phyloP scores from a whole-genome alignment of 2,888 invertebrate genomes.

The Dorcus parallelipipedus region DNA sequence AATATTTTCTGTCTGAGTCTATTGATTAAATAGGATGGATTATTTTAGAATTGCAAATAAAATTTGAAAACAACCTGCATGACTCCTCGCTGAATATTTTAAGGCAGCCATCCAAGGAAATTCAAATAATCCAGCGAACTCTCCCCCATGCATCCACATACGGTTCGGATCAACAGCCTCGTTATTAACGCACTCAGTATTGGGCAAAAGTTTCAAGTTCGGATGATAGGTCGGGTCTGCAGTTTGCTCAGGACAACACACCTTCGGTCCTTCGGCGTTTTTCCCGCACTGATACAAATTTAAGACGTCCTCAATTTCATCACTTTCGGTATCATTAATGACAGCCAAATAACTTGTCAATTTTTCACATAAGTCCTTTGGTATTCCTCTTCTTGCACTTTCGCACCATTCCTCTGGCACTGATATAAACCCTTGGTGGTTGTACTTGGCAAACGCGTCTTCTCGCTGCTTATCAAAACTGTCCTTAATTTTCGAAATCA shows the following conservation, averaged over 20 bases:
- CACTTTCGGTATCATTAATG: background rate
- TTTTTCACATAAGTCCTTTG: no score
- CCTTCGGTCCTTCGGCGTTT: constrained; percentile 34
- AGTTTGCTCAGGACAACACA: constrained; percentile 51
- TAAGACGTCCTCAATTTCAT: background rate
- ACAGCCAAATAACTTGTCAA: no score
- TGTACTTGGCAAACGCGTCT: no score
- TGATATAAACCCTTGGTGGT: no score
- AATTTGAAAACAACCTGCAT: constrained; percentile 10
- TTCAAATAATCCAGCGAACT: constrained; percentile 57
- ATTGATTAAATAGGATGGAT: no score
- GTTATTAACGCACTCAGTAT: constrained; percentile 53
- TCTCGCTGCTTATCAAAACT: no score
- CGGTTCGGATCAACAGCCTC: constrained; percentile 52
- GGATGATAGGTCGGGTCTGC: background rate
- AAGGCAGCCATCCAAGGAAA: constrained; percentile 76
- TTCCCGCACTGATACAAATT: background rate
- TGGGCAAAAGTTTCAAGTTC: constrained; percentile 29
- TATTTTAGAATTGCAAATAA: no score
- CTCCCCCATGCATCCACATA: constrained; percentile 58
- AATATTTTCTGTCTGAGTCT: no score
- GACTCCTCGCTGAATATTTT: constrained; percentile 49
- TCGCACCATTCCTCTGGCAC: no score
- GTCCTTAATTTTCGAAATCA: no score
- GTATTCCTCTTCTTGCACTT: no score